A percentile compares a stretch with the other conserved stretches of the same genome.
Evolutionary conservation across 35 echinoderm and acorn worm genomes (phyloP).

Genomic region (Diadema setosum): DNA sequence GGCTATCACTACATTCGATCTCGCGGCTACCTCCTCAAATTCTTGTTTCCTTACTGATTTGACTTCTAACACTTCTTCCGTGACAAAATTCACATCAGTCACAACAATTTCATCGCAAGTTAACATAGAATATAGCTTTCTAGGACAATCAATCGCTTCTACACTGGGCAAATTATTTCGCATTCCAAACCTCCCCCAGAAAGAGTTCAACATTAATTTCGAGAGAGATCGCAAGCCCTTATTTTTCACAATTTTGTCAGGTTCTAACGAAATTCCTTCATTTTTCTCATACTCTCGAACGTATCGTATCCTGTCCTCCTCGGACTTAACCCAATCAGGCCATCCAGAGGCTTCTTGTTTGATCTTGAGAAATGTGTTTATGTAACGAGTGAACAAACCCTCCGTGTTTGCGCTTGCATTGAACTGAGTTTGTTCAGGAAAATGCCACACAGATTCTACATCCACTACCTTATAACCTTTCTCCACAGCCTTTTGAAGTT

Average conservation of each 20-base stretch:
- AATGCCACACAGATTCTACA: slow-evolving; percentile 35
- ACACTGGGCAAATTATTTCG: background rate
- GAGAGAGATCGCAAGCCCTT: background rate
- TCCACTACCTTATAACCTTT: background rate
- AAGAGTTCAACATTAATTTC: background rate
- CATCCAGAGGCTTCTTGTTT: slow-evolving; percentile 6
- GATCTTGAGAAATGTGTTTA: slow-evolving; percentile 31
- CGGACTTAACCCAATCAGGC: background rate
- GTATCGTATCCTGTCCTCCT: background rate
- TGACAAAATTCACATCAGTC: slow-evolving; percentile 5
- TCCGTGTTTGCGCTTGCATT: background rate
- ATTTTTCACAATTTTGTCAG: background rate
- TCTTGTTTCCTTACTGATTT: background rate
- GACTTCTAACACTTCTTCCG: slow-evolving; percentile 28
- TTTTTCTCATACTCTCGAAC: background rate
- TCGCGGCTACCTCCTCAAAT: background rate
- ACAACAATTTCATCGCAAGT: background rate
- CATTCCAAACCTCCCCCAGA: background rate
- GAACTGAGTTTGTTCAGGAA: background rate
- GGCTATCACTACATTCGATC: background rate
- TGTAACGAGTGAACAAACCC: slow-evolving; percentile 42
- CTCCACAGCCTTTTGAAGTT: slow-evolving; percentile 29
- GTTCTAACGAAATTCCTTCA: slow-evolving; percentile 5
- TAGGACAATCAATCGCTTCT: background rate
- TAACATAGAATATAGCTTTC: background rate